phyloP scores from a whole-genome alignment of 2,113 vertebrate genomes.

The Ellobius talpinus region DNA sequence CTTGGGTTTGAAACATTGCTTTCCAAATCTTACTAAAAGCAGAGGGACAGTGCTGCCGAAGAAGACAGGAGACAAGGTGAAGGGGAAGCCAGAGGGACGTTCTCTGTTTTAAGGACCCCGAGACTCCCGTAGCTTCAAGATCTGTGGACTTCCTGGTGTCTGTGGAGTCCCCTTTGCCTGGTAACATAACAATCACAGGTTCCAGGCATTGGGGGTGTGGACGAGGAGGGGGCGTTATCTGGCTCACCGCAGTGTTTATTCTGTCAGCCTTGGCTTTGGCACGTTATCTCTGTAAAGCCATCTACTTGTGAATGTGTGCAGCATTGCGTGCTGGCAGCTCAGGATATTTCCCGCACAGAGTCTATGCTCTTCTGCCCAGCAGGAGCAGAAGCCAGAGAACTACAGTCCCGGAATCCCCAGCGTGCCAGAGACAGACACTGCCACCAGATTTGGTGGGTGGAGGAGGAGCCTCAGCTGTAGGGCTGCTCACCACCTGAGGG shows the following conservation, averaged over 20 bases:
- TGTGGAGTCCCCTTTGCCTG: background rate
- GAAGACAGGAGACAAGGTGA: too few species aligned
- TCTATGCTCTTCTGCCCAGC: background rate
- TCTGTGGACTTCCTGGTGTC: background rate
- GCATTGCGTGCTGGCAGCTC: constrained; percentile 34
- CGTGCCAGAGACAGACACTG: background rate
- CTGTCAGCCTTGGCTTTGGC: background rate
- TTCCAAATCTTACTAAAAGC: background rate
- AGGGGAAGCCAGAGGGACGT: background rate
- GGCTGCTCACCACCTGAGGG: background rate
- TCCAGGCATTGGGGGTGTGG: background rate
- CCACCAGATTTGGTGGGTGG: background rate
- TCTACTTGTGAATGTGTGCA: background rate
- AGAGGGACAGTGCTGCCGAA: too few species aligned
- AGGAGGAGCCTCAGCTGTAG: background rate
- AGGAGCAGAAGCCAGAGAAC: constrained; percentile 48
- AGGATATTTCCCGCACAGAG: background rate
- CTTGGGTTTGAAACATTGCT: background rate
- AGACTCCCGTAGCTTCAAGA: background rate
- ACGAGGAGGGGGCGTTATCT: background rate
- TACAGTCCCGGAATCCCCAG: background rate
- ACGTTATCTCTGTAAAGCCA: constrained; percentile 42
- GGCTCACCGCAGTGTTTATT: background rate
- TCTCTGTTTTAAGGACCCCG: background rate
- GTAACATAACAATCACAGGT: background rate